phyloP scores from a whole-genome alignment of 2,888 invertebrate species.

The Scaptomyza caliginosa region DNA sequence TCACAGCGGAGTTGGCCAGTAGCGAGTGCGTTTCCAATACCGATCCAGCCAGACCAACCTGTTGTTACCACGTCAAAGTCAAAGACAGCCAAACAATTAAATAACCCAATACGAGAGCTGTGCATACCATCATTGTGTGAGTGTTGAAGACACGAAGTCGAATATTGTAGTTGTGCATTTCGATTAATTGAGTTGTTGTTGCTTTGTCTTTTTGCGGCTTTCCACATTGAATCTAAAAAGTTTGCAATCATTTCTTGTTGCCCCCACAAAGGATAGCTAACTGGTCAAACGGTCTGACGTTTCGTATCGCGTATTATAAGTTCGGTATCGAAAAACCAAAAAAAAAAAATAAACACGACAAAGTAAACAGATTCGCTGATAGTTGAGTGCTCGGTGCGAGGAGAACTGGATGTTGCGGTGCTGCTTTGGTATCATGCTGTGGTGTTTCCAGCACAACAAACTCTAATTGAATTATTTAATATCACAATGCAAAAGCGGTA shows the following conservation, averaged over 20 bases:
- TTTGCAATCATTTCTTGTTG: slow-evolving; percentile 15
- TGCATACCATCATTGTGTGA: slow-evolving; percentile 29
- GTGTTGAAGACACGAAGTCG: slow-evolving; percentile 1
- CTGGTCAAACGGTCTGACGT: slow-evolving; percentile 23
- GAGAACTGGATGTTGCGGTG: slow-evolving; percentile 1
- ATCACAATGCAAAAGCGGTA: slow-evolving; percentile 45
- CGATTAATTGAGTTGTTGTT: not conserved
- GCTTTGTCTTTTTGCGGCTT: not conserved
- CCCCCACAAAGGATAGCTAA: not conserved
- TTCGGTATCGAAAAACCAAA: not conserved
- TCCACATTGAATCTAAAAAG: slow-evolving; percentile 5
- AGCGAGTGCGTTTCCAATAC: slow-evolving; percentile 27
- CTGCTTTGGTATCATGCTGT: slow-evolving; percentile 8
- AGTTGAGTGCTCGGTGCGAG: slow-evolving; percentile 3
- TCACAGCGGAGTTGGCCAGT: slow-evolving; percentile 79
- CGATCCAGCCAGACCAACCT: slow-evolving; percentile 30
- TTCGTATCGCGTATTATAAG: slow-evolving; percentile 25
- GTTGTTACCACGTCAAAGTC: slow-evolving; percentile 55
- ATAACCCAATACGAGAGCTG: slow-evolving; percentile 21
- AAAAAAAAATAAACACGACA: too few species aligned
- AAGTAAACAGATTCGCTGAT: slow-evolving; percentile 1
- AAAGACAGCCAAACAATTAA: slow-evolving; percentile 41
- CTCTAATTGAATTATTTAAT: slow-evolving; percentile 68
- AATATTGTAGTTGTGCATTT: slow-evolving; percentile 4
- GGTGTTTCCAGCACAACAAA: slow-evolving; percentile 62